Evolutionary conservation across 2,113 vertebrate genomes (phyloP).

Genomic region (Sphaerodactylus townsendi): DNA sequence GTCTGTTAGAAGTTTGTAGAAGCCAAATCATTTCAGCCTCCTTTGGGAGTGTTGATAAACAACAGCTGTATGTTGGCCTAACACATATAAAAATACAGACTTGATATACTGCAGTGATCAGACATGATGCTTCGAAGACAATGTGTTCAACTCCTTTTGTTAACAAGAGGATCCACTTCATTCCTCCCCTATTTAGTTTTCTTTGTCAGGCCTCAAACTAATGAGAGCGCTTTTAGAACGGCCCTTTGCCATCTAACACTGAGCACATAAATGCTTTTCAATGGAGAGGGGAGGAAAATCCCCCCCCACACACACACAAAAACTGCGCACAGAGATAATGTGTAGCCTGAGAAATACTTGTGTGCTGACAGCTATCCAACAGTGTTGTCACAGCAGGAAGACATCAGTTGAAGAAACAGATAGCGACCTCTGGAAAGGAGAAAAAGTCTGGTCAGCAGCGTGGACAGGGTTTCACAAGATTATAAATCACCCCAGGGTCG

Average conservation of each 20-base stretch:
- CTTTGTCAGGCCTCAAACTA: conserved; percentile 71
- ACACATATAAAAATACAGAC: conserved; percentile 35
- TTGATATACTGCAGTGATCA: conserved; percentile 29
- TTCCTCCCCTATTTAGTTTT: conserved; percentile 69
- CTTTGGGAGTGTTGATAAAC: conserved; percentile 32
- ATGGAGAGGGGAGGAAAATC: conserved; percentile 48
- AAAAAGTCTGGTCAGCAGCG: conserved; percentile 83
- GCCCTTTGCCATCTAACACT: conserved; percentile 71
- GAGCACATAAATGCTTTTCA: conserved; percentile 75
- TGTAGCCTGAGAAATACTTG: conserved; percentile 81
- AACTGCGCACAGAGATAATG: conserved; percentile 78
- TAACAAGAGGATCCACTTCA: conserved; percentile 54
- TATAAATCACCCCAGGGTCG: conserved; percentile 92
- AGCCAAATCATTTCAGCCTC: background rate
- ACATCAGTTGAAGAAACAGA: conserved; percentile 94
- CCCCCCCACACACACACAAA: conserved; percentile 49
- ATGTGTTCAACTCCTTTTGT: conserved; percentile 55
- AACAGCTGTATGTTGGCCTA: conserved; percentile 9
- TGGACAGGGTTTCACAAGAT: conserved; percentile 90
- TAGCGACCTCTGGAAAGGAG: conserved; percentile 76
- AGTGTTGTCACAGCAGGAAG: conserved; percentile 96
- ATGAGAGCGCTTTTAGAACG: conserved; percentile 73
- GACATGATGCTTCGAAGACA: conserved; percentile 54
- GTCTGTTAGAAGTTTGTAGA: background rate
- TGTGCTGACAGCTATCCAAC: conserved; percentile 91